Percentiles rank a stretch among this genome's conserved stretches.
Evolutionary conservation across 2,888 invertebrate genomes (phyloP).

Genomic region (Drosophila greeni): DNA sequence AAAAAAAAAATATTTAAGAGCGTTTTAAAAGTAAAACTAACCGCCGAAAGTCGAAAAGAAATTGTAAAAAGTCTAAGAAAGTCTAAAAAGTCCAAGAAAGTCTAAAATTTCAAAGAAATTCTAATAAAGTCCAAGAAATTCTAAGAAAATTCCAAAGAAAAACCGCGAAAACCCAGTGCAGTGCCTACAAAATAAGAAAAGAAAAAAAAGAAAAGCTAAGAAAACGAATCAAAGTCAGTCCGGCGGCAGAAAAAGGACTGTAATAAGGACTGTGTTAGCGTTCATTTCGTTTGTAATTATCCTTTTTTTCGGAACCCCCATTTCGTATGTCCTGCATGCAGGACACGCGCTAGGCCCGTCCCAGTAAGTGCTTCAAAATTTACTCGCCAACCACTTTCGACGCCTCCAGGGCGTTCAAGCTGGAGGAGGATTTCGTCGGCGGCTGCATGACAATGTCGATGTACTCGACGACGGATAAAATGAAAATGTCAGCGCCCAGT

Average conservation of each 20-base stretch:
- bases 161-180: neutral
- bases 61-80: no score
- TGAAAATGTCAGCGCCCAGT: conserved; percentile 90
- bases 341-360: conserved; percentile 67
- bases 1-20: conserved; percentile 10
- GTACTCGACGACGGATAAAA: conserved; percentile 94
- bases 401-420: conserved; percentile 83
- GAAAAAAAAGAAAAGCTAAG: neutral
- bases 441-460: conserved; percentile 84
- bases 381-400: conserved; percentile 80
- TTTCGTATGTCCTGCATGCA: conserved; percentile 70
- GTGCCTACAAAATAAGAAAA: conserved; percentile 9
- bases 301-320: conserved; percentile 7
- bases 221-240: neutral
- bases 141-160: neutral
- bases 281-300: neutral
- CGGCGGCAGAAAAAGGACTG: conserved; percentile 4
- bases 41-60: conserved; percentile 4
- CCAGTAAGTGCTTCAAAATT: conserved; percentile 79
- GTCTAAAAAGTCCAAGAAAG: no score
- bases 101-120: neutral
- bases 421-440: conserved; percentile 86
- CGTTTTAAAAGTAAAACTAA: conserved; percentile 12
- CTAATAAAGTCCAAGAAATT: no score
- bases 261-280: neutral